These are phyloP conservation scores for Mareca strepera DNA, from an alignment of 2,797 vertebrate genomes.

Conservation along the genomic window DNA sequence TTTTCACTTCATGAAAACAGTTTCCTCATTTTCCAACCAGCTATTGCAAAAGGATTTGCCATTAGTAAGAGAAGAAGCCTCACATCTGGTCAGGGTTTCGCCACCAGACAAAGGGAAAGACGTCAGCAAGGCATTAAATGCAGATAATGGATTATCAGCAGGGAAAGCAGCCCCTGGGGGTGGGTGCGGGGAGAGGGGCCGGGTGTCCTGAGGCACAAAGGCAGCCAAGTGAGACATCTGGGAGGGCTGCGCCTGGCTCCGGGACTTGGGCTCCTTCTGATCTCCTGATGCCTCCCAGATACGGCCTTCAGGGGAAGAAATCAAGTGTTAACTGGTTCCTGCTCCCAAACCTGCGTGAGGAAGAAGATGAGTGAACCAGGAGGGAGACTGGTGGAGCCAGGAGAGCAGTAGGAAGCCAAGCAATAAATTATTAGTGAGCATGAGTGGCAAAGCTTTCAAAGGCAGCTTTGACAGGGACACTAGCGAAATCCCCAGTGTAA, in stretches of 20 bases:
- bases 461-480: conserved; percentile 43
- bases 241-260: background rate
- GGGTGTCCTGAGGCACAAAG: background rate
- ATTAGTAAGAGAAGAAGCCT: conserved; percentile 58
- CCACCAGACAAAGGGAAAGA: conserved; percentile 18
- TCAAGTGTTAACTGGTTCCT: conserved; percentile 49
- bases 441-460: conserved; percentile 48
- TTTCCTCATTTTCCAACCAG: background rate
- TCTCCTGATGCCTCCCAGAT: background rate
- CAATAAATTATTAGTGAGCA: conserved; percentile 67
- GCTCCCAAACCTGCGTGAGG: conserved; percentile 6
- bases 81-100: conserved; percentile 44
- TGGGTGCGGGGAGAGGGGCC: background rate
- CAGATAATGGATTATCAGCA: conserved; percentile 63
- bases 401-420: conserved; percentile 63
- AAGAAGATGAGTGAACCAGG: background rate
- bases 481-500: conserved; percentile 34
- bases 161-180: conserved; percentile 31
- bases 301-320: background rate
- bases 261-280: background rate
- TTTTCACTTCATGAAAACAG: background rate
- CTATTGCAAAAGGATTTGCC: conserved; percentile 51
- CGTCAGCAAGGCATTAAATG: conserved; percentile 55
- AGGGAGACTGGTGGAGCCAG: conserved; percentile 25
- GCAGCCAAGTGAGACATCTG: conserved; percentile 1